Evolutionary conservation across 2,797 vertebrate genomes (phyloP), one percentile per base, ranked within the genome.

Genomic region (Phyllotis vaccarum): DNA sequence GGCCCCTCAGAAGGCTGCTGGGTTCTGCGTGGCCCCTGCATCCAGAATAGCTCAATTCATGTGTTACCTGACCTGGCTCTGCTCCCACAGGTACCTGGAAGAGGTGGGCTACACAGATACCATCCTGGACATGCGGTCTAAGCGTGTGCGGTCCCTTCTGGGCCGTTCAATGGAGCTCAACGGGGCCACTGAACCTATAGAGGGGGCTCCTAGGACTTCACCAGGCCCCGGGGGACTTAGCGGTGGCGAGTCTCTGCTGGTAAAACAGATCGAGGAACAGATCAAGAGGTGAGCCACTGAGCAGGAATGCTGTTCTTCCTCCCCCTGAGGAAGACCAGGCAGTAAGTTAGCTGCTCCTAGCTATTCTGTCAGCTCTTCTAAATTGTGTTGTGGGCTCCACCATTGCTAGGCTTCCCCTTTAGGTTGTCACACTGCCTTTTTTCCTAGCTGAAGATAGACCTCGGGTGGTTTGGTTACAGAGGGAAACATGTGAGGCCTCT

Each of bases 31-130:
- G 13, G 34, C 34, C 24, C 43, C 74, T 14, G 6, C 2, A 0
- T n/a, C 56, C 2, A 11, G n/a, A 43, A 40, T 21, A 14, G 70
- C 80, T 9, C 8, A 0, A 24, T 16, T 56, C 40, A 2, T 1
- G 0, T 83, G 74, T 74, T 62, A 82, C 75, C 8, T 0, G 0
- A 31, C 0, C 16, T 2, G 22, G 6, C 40, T 70, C 78, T 64
- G 12, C 8, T 83, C 89, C 64, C 90, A 7, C 93, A 99, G 99
- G 98, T 99, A 99, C 97, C 98, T 99, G 49, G 99, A 99, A 82
- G 99, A 99, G 94, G 99, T 99, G 94, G 99, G 99, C 72, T 99
- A 99, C 97, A 99, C 99, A 3, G 99, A 99, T 98, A 99, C 99
- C 66, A 99, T 99, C 96, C 97, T 99, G 93, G 99, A 99, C 97